Evolutionary conservation across 2,888 invertebrate genomes (phyloP).

Genomic region (Cataglyphis altisquamis): DNA sequence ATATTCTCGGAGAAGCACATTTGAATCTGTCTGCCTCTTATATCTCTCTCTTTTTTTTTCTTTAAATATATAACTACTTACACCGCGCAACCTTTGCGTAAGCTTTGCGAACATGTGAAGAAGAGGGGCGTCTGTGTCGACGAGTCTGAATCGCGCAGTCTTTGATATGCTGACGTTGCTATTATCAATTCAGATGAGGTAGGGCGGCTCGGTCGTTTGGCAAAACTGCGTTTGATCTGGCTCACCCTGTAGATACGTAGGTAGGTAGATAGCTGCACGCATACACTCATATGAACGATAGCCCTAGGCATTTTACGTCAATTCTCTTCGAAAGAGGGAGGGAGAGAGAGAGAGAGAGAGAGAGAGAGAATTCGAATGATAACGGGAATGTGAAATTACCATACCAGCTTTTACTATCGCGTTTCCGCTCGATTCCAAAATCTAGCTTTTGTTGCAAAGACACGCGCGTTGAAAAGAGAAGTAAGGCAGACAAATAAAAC

Average conservation of each 20-base stretch:
- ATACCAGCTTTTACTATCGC: conserved; percentile 27
- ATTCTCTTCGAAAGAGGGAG: conserved; percentile 36
- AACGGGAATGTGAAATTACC: conserved; percentile 44
- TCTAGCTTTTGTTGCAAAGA: conserved; percentile 24
- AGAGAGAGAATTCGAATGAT: conserved; percentile 3
- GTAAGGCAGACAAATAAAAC: conserved; percentile 15
- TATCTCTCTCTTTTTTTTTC: conserved; percentile 41
- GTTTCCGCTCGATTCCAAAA: conserved; percentile 34
- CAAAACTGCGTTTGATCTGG: conserved; percentile 86
- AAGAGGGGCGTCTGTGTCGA: conserved; percentile 61
- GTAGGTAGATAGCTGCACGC: conserved; percentile 42
- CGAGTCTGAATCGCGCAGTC: conserved; percentile 73
- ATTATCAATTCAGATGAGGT: conserved; percentile 86
- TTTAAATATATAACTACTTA: conserved; percentile 71
- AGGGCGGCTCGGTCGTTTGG: conserved; percentile 81
- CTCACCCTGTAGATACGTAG: conserved; percentile 70
- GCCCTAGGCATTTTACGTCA: conserved; percentile 69
- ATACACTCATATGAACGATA: conserved; percentile 34
- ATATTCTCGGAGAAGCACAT: conserved; percentile 73
- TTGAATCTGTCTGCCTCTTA: conserved; percentile 77
- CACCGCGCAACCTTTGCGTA: conserved; percentile 51
- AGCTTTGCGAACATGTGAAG: conserved; percentile 57
- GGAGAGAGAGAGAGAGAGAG: neutral
- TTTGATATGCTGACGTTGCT: conserved; percentile 85
- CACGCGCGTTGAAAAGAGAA: neutral